Evolutionary conservation across 2,113 vertebrate genomes (phyloP), one percentile per base, ranked within the genome.

Genomic region (Platysteira castanea): DNA sequence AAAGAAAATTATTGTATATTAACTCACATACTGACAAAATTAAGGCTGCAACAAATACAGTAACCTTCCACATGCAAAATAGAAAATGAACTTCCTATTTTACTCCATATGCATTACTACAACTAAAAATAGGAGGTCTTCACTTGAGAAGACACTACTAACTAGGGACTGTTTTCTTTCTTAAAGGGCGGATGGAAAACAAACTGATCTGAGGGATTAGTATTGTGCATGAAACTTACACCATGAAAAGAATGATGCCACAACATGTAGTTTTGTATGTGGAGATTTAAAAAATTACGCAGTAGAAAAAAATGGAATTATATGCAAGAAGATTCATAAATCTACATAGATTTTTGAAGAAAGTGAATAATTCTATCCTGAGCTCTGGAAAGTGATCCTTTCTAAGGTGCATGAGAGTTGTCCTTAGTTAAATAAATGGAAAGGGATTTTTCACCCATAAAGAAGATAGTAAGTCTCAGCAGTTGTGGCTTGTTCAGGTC

Each of bases 401-500:
- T 57, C 27, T 78, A 73, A 91, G 26, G 33, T 31, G 24, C 37
- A 44, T 37, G 30, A 63, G 37, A 63, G 16, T 23, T 94, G 41
- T 89, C 56, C 56, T 94, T 96, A 91, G 50, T 96, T 87, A 84
- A 81, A 80, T 59, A 54, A 10, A 69, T 53, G 16, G 50, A 74
- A 77, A 67, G 16, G 22, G 11, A 53, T 85, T 96, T 97, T 77
- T 92, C 74, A 95, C 28, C 60, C 37, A 44, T 37, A 91, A 84
- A 64, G 69, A 90, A 96, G 96, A 93, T 41, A 79, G 30, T 50
- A 68, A 90, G 22, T 69, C 57, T 95, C 61, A 56, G 37, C n/a
- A 39, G 11, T 67, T 95, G 78, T 93, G 31, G 80, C 83, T 97
- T 95, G 61, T 89, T 91, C 67, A 94, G 89, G 56, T 54, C 78